Evolutionary conservation across 2,113 vertebrate species (phyloP).

Genomic region (Falcunculus frontatus): DNA sequence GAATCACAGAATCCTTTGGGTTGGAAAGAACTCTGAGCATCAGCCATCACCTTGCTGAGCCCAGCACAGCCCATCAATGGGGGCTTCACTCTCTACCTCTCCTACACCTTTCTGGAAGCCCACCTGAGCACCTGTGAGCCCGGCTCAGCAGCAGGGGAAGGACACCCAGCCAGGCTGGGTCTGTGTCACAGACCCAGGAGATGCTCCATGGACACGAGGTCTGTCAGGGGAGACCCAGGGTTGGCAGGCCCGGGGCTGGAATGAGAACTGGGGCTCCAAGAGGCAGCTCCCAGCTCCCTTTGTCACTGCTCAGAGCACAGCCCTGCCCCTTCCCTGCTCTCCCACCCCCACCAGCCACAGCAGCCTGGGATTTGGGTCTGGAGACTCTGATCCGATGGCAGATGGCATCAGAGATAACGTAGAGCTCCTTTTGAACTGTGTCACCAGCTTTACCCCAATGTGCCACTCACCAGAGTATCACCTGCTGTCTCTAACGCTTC

Average conservation of each 20-base stretch:
- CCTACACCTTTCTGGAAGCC: neutral
- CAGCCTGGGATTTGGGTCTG: neutral
- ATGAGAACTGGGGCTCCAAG: rapidly evolving
- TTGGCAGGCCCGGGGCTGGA: neutral
- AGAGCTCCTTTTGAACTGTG: neutral
- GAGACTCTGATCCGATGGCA: neutral
- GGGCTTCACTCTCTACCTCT: neutral
- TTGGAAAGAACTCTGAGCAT: neutral
- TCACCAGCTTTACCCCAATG: neutral
- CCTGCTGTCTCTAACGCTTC: rapidly evolving
- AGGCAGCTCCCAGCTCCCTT: neutral
- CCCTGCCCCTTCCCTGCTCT: neutral
- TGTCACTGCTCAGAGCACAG: neutral
- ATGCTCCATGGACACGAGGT: neutral
- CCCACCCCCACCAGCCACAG: neutral
- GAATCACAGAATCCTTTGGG: neutral
- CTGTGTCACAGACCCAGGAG: neutral
- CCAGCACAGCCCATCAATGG: rapidly evolving
- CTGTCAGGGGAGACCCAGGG: neutral
- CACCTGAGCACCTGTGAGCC: neutral
- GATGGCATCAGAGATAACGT: neutral
- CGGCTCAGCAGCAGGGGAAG: neutral
- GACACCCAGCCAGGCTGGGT: neutral
- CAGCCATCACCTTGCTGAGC: neutral
- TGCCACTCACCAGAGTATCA: neutral